Evolutionary conservation across 1,140 invertebrate genomes (phyloP).

Genomic region (Watersipora subatra): DNA sequence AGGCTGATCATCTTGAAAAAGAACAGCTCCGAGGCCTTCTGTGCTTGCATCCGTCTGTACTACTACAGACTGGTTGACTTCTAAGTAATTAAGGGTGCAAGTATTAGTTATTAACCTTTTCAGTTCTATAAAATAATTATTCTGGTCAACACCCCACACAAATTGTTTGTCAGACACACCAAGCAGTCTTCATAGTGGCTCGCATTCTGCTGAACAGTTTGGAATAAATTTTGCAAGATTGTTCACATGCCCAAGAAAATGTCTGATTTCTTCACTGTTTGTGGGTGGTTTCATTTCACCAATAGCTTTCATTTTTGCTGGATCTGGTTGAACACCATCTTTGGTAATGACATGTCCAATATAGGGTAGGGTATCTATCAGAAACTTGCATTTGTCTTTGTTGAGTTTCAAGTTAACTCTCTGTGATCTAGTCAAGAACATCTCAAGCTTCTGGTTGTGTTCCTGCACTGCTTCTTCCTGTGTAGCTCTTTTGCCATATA

Average conservation of each 20-base stretch:
- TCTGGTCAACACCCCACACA: not conserved
- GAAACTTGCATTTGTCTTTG: constrained; percentile 19
- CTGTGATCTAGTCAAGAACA: not conserved
- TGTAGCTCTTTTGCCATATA: constrained; percentile 8
- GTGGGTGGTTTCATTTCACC: constrained; percentile 10
- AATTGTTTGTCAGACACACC: not conserved
- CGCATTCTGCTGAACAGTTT: constrained; percentile 4
- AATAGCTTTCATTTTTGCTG: constrained; percentile 31
- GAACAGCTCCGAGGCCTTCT: constrained; percentile 32
- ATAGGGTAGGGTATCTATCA: constrained; percentile 3
- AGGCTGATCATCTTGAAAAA: constrained; percentile 33
- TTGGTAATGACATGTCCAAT: constrained; percentile 22
- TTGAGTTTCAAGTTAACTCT: constrained; percentile 31
- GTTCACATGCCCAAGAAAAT: constrained; percentile 14
- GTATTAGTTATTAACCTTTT: not conserved
- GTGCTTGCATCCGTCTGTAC: constrained; percentile 29
- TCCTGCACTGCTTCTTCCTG: constrained; percentile 9
- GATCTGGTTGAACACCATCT: constrained; percentile 31
- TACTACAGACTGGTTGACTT: constrained; percentile 9
- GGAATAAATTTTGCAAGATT: constrained; percentile 17
- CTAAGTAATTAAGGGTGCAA: constrained; percentile 12
- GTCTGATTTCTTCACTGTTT: constrained; percentile 9
- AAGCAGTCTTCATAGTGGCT: not conserved
- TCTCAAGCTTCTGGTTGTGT: constrained; percentile 8
- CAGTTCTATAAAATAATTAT: not conserved